Evolutionary conservation across 2,113 vertebrate genomes (phyloP), one percentile per base, ranked within the genome.

Genomic region (Sturnira hondurensis): DNA sequence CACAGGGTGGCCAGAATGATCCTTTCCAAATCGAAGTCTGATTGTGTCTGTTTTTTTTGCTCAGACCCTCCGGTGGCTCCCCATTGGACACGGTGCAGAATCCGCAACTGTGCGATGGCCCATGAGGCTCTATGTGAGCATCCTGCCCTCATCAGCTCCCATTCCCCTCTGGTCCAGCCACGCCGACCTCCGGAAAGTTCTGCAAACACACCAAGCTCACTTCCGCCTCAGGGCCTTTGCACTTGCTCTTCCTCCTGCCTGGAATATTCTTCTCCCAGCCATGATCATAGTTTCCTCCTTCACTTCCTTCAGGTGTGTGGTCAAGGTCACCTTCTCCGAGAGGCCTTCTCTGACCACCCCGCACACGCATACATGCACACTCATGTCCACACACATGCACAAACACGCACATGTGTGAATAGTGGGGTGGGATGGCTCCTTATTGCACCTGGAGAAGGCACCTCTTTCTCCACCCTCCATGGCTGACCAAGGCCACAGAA

Each of bases 401-500:
- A 13, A 15, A 61, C 54, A 52, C 16, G 2, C 22, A 22, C 5
- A 28, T 43, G 6, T 65, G 28, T 16, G 22, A 15, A n/a, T 22
- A n/a, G 74, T 41, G 4, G 52, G 19, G 4, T 24, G 41, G n/a
- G 36, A 31, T 4, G 11, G 31, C 16, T 90, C 52, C 68, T 71
- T 15, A 54, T 0, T 1, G 4, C 13, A 4, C 1, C 2, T 70
- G 82, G 31, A 41, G 54, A 36, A 52, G 52, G 22, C 2, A 3
- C 17, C 22, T 68, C 11, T 95, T 38, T 9, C 31, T 65, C 31
- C n/a, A 8, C 7, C 16, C n/a, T 50, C 41, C 50, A 31, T 22
- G 41, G 11, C 11, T 65, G 70, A 7, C 65, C 63, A 31, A 86
- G 61, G 83, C 14, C 83, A 45, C 33, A 47, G 38, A 83, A 65